phyloP scores from a whole-genome alignment of 2,888 invertebrate genomes.

The Nemapogon koenigi region DNA sequence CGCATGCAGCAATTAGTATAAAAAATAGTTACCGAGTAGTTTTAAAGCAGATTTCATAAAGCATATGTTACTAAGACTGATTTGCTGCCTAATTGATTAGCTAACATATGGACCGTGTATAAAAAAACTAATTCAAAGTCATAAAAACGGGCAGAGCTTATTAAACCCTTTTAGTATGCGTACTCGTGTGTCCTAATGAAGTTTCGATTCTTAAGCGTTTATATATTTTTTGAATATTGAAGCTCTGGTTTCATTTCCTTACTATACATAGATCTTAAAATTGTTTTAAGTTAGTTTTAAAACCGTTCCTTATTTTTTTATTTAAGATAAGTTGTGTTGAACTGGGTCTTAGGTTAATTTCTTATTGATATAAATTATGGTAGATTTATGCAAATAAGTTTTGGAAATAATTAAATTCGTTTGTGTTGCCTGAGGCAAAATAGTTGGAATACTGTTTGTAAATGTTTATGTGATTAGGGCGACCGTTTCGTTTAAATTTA shows the following conservation, averaged over 20 bases:
- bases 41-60: too few relatives aligned
- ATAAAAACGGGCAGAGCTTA: slow-evolving; percentile 25
- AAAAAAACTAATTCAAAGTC: slow-evolving; percentile 14
- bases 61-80: slow-evolving; percentile 1
- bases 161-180: slow-evolving; percentile 59
- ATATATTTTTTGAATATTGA: background rate
- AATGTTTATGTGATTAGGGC: slow-evolving; percentile 51
- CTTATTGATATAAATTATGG: slow-evolving; percentile 53
- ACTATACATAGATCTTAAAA: background rate
- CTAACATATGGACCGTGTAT: slow-evolving; percentile 39
- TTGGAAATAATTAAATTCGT: slow-evolving; percentile 57
- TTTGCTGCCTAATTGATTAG: slow-evolving; percentile 39
- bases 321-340: slow-evolving; percentile 41
- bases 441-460: slow-evolving; percentile 32
- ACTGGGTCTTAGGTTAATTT: slow-evolving; percentile 48
- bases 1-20: too few relatives aligned
- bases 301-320: background rate
- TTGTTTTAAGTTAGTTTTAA: too few relatives aligned
- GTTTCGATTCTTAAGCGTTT: slow-evolving; percentile 18
- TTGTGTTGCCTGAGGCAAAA: slow-evolving; percentile 37
- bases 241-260: background rate
- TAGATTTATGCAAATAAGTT: slow-evolving; percentile 58
- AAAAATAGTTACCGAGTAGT: too few relatives aligned
- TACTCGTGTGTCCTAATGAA: slow-evolving; percentile 51
- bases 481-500: slow-evolving; percentile 20